Evolutionary conservation across 2,113 vertebrate species (phyloP).

Genomic region (Muntiacus reevesi): DNA sequence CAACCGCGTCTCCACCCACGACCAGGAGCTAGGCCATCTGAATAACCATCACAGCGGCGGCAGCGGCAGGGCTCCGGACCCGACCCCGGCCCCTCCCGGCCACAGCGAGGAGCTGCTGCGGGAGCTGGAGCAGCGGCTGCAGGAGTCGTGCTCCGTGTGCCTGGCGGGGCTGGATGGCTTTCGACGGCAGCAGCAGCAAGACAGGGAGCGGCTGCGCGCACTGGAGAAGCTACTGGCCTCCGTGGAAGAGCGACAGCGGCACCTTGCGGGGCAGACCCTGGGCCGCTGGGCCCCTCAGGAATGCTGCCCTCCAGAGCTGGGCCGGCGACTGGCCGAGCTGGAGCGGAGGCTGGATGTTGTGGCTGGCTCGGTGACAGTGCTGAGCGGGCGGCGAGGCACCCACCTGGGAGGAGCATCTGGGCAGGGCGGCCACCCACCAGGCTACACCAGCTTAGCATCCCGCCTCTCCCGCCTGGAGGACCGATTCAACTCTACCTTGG

Average conservation of each 20-base stretch:
- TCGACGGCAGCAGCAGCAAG: slow-evolving; percentile 85
- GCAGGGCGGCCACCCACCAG: slow-evolving; percentile 54
- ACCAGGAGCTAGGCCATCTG: slow-evolving; percentile 84
- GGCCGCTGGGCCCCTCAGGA: slow-evolving; percentile 63
- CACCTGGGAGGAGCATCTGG: slow-evolving; percentile 74
- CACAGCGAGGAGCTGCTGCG: slow-evolving; percentile 81
- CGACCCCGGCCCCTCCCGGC: not conserved
- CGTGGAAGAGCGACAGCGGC: slow-evolving; percentile 85
- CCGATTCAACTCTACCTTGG: slow-evolving; percentile 85
- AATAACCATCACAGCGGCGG: slow-evolving; percentile 82
- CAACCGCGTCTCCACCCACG: slow-evolving; percentile 87
- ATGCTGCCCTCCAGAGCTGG: slow-evolving; percentile 80
- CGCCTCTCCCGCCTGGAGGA: slow-evolving; percentile 87
- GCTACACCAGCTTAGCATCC: slow-evolving; percentile 81
- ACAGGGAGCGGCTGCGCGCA: slow-evolving; percentile 85
- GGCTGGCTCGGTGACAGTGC: slow-evolving; percentile 76
- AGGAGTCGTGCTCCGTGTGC: slow-evolving; percentile 88
- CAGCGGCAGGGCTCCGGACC: not conserved
- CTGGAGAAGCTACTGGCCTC: slow-evolving; percentile 89
- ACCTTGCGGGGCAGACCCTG: slow-evolving; percentile 74
- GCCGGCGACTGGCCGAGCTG: slow-evolving; percentile 74
- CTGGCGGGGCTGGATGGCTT: slow-evolving; percentile 85
- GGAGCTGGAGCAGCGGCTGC: slow-evolving; percentile 86
- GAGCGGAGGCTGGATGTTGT: slow-evolving; percentile 82
- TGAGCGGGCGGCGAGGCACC: slow-evolving; percentile 82